phyloP scores from a whole-genome alignment of 2,888 invertebrate genomes.

The Rhabditophanes sp. region DNA sequence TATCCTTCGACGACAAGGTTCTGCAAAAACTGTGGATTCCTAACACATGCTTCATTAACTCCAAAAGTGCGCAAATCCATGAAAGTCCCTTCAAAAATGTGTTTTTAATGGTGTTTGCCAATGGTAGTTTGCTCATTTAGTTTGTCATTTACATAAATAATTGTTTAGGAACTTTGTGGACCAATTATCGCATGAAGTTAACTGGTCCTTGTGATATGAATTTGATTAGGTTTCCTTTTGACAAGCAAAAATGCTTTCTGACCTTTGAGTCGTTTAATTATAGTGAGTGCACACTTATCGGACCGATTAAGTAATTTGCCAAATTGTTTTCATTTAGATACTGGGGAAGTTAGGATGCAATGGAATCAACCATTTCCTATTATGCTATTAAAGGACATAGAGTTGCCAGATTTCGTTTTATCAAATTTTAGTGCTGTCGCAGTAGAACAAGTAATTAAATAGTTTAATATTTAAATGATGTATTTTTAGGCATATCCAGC shows the following conservation, averaged over 20 bases:
- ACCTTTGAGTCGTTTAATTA: slow-evolving; percentile 38
- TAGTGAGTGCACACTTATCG: background rate
- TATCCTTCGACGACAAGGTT: slow-evolving; percentile 43
- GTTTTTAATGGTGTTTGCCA: slow-evolving; percentile 42
- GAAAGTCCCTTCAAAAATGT: slow-evolving; percentile 41
- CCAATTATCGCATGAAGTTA: slow-evolving; percentile 41
- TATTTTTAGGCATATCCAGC: slow-evolving; percentile 40
- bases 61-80: slow-evolving; percentile 42
- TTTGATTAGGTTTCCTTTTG: slow-evolving; percentile 33
- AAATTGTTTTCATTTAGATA: slow-evolving; percentile 44
- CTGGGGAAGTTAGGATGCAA: slow-evolving; percentile 42
- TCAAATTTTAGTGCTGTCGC: slow-evolving; percentile 41
- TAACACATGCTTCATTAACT: slow-evolving; percentile 38
- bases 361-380: slow-evolving; percentile 42
- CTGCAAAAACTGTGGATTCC: slow-evolving; percentile 42
- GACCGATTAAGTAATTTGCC: too few relatives aligned
- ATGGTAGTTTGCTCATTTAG: too few relatives aligned
- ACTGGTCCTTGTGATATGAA: slow-evolving; percentile 44
- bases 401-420: slow-evolving; percentile 41
- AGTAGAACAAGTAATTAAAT: slow-evolving; percentile 32
- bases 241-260: slow-evolving; percentile 38
- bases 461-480: background rate
- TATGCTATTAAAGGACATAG: slow-evolving; percentile 26
- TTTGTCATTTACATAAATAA: too few relatives aligned
- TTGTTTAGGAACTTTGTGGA: slow-evolving; percentile 42